Evolutionary conservation across 2,888 invertebrate species (phyloP), one percentile per base, ranked within the genome.

Genomic region (Xestia xanthographa): DNA sequence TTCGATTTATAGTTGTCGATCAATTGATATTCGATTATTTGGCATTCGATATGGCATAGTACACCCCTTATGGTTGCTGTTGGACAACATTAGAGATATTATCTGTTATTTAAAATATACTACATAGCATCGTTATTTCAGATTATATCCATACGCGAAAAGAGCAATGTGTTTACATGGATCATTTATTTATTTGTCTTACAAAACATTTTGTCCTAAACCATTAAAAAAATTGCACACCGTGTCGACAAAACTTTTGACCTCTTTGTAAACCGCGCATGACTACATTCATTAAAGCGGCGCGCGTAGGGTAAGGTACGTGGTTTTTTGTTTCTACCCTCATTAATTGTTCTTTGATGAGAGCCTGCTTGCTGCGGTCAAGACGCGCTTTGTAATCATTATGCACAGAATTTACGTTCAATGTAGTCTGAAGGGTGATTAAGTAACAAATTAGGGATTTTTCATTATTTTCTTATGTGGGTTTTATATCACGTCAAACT

Each of bases 301-400:
- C 67, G 86, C 66, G 80, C 83, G 67, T 53, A 26, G 48, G 65
- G 63, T 56, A 56, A 48, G 75, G 79, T 81, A 70, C 70, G 90
- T 79, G 88, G 90, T 87, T 90, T 92, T 91, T 92, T 88, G 88
- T 90, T 85, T 85, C 76, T 80, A 88, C 89, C 90, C 89, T 90
- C 90, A 91, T 91, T 92, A 92, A 92, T 92, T 92, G 91, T 91
- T 90, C 90, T 90, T 92, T 93, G 92, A 92, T 92, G 91, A 92
- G 89, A 83, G 87, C 82, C 84, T 82, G 80, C 56, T 60, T 79
- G 72, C 58, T 72, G 82, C 66, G 86, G 88, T 85, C 80, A 86
- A 84, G 86, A 78, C 73, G 76, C 86, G 58, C 58, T 86, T 87
- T 88, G 89, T 84, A 80, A 88, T 90, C 88, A 68, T 80, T 68